phyloP scores from a whole-genome alignment of 2,888 invertebrate species.

The Drosophila ustulata region DNA sequence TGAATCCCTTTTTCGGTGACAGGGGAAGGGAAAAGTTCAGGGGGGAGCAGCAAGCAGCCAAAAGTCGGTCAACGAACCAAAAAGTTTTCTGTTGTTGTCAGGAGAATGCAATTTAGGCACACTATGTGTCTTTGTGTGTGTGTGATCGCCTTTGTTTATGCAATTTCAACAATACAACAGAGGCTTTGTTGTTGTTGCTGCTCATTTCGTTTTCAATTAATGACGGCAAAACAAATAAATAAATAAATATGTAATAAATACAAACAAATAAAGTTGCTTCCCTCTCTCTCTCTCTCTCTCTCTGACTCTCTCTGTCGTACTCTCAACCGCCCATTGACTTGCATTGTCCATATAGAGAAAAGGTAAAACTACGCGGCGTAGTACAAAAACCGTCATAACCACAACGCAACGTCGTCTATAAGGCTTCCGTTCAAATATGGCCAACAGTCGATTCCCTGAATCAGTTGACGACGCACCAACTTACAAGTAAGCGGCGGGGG shows the following conservation, averaged over 20 bases:
- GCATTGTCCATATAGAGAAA: slow-evolving; percentile 55
- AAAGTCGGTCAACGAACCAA: slow-evolving; percentile 76
- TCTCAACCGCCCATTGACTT: slow-evolving; percentile 21
- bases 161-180: slow-evolving; percentile 43
- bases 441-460: slow-evolving; percentile 46
- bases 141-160: slow-evolving; percentile 37
- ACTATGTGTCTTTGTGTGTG: slow-evolving; percentile 8
- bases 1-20: slow-evolving; percentile 9
- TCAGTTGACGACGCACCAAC: slow-evolving; percentile 20
- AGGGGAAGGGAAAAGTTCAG: not conserved
- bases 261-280: slow-evolving; percentile 19
- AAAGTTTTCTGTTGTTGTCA: slow-evolving; percentile 24
- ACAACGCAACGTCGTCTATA: slow-evolving; percentile 50
- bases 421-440: slow-evolving; percentile 73
- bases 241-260: slow-evolving; percentile 45
- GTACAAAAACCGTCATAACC: slow-evolving; percentile 47
- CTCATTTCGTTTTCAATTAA: slow-evolving; percentile 71
- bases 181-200: slow-evolving; percentile 15
- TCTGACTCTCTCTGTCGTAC: not conserved
- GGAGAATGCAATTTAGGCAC: slow-evolving; percentile 26
- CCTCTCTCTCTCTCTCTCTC: not conserved
- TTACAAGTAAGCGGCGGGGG: not conserved
- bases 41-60: not conserved
- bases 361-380: slow-evolving; percentile 25
- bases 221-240: slow-evolving; percentile 35